phyloP scores from a whole-genome alignment of 2,797 vertebrate genomes.

The Leptoclinus maculatus region DNA sequence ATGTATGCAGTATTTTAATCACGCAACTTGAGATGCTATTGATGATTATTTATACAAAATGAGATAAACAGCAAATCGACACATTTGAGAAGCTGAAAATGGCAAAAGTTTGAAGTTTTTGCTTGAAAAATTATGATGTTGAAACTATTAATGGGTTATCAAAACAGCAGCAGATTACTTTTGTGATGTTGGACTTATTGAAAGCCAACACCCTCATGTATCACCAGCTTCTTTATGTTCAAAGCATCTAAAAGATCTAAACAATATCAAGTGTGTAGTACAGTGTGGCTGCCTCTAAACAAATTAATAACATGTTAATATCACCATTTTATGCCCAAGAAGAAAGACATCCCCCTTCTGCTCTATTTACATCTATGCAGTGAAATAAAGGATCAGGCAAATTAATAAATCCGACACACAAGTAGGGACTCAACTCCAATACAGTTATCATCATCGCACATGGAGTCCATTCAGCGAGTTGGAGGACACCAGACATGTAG shows the following conservation, averaged over 20 bases:
- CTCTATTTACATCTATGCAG: neutral
- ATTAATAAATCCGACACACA: neutral
- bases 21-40: too few species aligned
- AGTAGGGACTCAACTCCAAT: neutral
- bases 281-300: neutral
- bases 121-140: too few species aligned
- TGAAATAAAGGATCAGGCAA: neutral
- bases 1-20: neutral
- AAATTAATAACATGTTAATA: neutral
- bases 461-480: slow-evolving; percentile 8
- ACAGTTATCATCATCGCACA: neutral
- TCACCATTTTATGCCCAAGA: neutral
- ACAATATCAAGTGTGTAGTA: neutral
- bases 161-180: too few species aligned
- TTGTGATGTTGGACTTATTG: too few species aligned
- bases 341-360: neutral
- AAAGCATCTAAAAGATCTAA: too few species aligned
- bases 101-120: neutral
- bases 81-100: neutral
- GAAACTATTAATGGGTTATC: too few species aligned
- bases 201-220: too few species aligned
- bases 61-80: neutral
- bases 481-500: slow-evolving; percentile 13
- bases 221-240: too few species aligned
- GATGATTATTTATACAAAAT: neutral